Evolutionary conservation across 2,888 invertebrate species (phyloP).

Genomic region (Erebia palarica): DNA sequence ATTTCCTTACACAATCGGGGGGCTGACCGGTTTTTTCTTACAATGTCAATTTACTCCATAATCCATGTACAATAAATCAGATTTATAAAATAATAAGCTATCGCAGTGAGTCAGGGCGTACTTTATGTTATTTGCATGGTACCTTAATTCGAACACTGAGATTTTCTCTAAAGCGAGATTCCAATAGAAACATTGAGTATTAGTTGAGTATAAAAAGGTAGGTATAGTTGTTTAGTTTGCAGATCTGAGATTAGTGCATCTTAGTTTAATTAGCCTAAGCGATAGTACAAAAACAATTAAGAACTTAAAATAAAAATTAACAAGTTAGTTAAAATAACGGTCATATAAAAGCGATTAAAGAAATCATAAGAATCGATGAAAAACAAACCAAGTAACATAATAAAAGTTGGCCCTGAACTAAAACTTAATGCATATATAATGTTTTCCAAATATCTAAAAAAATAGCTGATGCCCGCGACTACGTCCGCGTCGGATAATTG

Average conservation of each 20-base stretch:
- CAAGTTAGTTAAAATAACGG: background rate
- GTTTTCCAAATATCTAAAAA: no score
- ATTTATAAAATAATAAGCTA: no score
- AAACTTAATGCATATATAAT: no score
- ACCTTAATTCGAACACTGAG: background rate
- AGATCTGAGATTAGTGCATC: background rate
- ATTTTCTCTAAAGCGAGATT: background rate
- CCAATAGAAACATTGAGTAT: background rate
- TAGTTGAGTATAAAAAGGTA: background rate
- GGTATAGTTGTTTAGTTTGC: no score
- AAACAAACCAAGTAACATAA: background rate
- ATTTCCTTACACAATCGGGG: no score
- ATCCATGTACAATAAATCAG: no score
- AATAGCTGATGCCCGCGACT: no score
- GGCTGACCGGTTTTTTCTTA: no score
- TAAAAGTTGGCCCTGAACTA: no score
- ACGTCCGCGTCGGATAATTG: no score
- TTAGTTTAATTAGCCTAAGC: background rate
- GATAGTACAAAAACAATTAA: background rate
- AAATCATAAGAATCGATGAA: slow-evolving; percentile 12
- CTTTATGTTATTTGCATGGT: background rate
- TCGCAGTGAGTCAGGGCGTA: no score
- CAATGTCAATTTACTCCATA: no score
- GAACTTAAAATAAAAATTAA: slow-evolving; percentile 1
- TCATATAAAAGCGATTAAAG: slow-evolving; percentile 5